Base-by-base conservation (phyloP, 2,797 vertebrate species). In the Alca torda region DNA sequence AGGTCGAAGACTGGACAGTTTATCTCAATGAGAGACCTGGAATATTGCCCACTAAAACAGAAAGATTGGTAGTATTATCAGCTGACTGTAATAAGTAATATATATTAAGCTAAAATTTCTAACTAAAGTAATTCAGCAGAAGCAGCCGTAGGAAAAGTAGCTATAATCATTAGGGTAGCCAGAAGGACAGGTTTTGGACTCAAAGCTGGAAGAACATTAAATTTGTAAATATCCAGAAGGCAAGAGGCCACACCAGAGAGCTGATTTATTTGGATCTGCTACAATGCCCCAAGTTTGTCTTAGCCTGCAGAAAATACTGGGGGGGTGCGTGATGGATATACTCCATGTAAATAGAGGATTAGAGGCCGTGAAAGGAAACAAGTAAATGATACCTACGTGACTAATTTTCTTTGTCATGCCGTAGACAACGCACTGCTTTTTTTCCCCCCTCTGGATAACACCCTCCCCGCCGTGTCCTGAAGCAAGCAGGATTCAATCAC, bases 21-120 rank as follows among this genome's bases (percentile, higher is more conserved):
- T 96, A 94, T 97, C 93, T 97, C 84, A 90, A 60, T 80, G 45
- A 96, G 75, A 59, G 75, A 96, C 77, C 64, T 83, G 59, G 87
- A 95, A 96, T 97, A 95, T 91, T 93, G 85, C 91, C 95, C 90
- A 93, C 87, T 95, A 84, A 96, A 96, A 75, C 54, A 94, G 83
- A 96, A 93, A 76, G 78, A 91, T 88, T 15, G 18, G 94, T 84
- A 79, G 37, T 39, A 15, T 84, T 94, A 95, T 88, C 81, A 94
- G 59, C 63, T 89, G 79, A 89, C 87, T 57, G 28, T 82, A 93
- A 56, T 89, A 96, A 97, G 70, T 59, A 87, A 60, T 56, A 77
- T 79, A 72, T 80, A 94, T 95, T 70, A 48, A 94, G 84, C 33
- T 90, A 65, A 89, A 90, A 78, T 72, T 85, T 64, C 84, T 65